phyloP scores from a whole-genome alignment of 2,888 invertebrate genomes.

The Pelosia muscerda region DNA sequence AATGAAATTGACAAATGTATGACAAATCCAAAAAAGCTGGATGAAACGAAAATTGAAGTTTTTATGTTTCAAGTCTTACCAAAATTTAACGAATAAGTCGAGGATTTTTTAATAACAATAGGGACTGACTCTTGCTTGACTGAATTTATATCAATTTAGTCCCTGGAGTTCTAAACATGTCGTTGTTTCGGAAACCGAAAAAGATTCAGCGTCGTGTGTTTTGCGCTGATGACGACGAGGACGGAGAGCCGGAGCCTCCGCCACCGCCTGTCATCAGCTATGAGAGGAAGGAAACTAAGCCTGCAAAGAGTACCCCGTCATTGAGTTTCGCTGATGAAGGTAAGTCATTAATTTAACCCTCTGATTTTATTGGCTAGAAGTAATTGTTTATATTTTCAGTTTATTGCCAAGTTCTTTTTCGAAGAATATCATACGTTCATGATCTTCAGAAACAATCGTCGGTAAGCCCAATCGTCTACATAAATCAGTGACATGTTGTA shows the following conservation, averaged over 20 bases:
- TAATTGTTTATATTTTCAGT: neutral
- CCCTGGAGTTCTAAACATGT: constrained; percentile 83
- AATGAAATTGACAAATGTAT: no score
- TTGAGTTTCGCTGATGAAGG: constrained; percentile 94
- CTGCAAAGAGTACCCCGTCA: constrained; percentile 86
- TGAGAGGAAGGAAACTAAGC: constrained; percentile 82
- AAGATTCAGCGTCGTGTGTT: constrained; percentile 93
- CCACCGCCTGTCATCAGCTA: constrained; percentile 83
- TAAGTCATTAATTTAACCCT: constrained; percentile 26
- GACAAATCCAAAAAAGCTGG: neutral
- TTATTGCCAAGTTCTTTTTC: neutral
- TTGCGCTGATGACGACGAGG: constrained; percentile 90
- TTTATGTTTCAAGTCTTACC: neutral
- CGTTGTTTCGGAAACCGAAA: constrained; percentile 95
- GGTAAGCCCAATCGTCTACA: no score
- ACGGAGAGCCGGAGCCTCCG: constrained; percentile 84
- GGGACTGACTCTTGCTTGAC: neutral
- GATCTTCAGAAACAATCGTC: no score
- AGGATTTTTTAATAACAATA: neutral
- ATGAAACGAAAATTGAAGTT: neutral
- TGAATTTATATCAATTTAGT: neutral
- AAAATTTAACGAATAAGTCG: neutral
- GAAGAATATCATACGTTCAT: no score
- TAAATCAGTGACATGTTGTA: no score
- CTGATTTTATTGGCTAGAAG: neutral